A percentile compares a stretch with the other conserved stretches of the same genome.
Evolutionary conservation across 2,888 invertebrate genomes (phyloP).

Genomic region (Epinotia brunnichana): DNA sequence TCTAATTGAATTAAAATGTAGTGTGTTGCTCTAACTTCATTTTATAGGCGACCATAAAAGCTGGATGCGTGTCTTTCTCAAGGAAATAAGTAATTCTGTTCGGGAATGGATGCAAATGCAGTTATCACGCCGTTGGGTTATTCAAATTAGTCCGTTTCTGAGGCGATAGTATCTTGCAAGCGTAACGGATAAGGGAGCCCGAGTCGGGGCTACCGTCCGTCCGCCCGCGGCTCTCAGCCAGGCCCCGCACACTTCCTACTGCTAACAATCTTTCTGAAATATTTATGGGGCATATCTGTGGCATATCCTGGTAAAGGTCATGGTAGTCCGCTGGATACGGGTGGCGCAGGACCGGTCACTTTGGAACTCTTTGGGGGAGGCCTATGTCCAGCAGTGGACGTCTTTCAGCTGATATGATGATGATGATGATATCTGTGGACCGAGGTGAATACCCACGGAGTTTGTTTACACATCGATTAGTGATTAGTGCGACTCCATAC

Average conservation of each 20-base stretch:
- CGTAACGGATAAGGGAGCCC: conserved; percentile 75
- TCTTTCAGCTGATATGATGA: no score
- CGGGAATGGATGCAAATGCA: conserved; percentile 65
- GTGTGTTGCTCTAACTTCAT: background rate
- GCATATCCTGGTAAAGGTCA: no score
- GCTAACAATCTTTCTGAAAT: background rate
- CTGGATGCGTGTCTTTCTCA: conserved; percentile 50
- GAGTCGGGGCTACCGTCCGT: conserved; percentile 67
- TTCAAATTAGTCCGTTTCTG: conserved; percentile 75
- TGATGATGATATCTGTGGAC: background rate
- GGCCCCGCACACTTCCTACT: conserved; percentile 11
- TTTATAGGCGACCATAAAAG: conserved; percentile 15
- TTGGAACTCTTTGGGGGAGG: no score
- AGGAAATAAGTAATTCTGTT: conserved; percentile 64
- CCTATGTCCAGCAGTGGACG: no score
- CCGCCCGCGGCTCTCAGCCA: conserved; percentile 45
- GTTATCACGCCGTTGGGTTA: conserved; percentile 61
- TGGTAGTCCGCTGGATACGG: no score
- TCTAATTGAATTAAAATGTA: conserved; percentile 47
- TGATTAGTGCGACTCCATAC: no score
- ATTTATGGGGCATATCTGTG: background rate
- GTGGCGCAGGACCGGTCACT: no score
- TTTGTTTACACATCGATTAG: no score
- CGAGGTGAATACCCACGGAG: background rate
- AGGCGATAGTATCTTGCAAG: conserved; percentile 67